Evolutionary conservation across 2,797 vertebrate genomes (phyloP).

Genomic region (Lateolabrax maculatus): DNA sequence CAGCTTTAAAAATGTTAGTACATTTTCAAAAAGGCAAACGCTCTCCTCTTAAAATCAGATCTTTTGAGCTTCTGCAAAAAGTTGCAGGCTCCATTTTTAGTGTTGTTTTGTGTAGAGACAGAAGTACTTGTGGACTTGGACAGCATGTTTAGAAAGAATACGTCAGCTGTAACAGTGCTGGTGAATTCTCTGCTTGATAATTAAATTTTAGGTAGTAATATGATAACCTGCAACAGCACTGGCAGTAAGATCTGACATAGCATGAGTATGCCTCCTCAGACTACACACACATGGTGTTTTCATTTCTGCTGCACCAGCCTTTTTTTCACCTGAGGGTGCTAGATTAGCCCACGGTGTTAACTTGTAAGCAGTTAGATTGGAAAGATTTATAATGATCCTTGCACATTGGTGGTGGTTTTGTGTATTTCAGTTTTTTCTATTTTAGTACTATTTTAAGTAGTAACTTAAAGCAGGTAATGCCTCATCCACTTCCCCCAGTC

Average conservation of each 20-base stretch:
- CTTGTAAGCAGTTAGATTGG: conserved; percentile 30
- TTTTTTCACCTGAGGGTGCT: conserved; percentile 34
- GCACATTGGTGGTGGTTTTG: conserved; percentile 21
- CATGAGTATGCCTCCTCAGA: conserved; percentile 38
- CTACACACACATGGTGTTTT: conserved; percentile 48
- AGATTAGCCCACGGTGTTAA: conserved; percentile 38
- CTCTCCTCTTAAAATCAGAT: neutral
- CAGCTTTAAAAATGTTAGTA: conserved; percentile 8
- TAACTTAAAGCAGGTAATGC: conserved; percentile 17
- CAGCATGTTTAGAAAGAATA: conserved; percentile 21
- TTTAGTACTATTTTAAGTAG: neutral
- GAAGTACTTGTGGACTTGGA: conserved; percentile 6
- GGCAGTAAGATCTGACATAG: conserved; percentile 48
- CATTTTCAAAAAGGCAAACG: neutral
- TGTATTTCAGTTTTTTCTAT: neutral
- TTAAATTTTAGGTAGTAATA: conserved; percentile 53
- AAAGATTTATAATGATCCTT: conserved; percentile 35
- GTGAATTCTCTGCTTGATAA: conserved; percentile 49
- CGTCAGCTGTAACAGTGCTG: conserved; percentile 33
- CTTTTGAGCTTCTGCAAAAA: neutral
- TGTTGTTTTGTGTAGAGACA: conserved; percentile 18
- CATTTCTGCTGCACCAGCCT: conserved; percentile 40
- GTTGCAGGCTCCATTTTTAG: neutral
- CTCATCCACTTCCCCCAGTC: conserved; percentile 9
- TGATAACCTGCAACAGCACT: conserved; percentile 52